phyloP scores from a whole-genome alignment of 2,888 invertebrate species.

The Hemicrepidius hirtus region DNA sequence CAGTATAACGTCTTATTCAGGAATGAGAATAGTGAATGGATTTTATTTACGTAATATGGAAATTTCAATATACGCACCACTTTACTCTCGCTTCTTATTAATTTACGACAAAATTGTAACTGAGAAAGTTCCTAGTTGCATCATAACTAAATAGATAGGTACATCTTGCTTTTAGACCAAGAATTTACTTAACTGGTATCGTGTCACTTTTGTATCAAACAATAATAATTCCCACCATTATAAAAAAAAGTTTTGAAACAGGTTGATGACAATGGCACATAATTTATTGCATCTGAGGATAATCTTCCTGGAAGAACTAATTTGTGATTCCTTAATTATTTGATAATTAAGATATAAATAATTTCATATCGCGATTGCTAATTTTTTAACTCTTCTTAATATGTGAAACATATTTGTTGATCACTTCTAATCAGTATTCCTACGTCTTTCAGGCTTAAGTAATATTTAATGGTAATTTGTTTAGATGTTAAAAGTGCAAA shows the following conservation, averaged over 20 bases:
- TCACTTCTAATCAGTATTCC: too few species aligned
- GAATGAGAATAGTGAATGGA: conserved; percentile 3
- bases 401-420: too few species aligned
- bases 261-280: too few species aligned
- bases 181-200: conserved; percentile 1
- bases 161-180: neutral
- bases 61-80: neutral
- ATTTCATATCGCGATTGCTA: too few species aligned
- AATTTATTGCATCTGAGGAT: too few species aligned
- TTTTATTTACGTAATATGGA: conserved; percentile 21
- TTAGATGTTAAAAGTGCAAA: too few species aligned
- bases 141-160: conserved; percentile 21
- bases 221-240: conserved; percentile 9
- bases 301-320: too few species aligned
- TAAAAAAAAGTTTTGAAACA: neutral
- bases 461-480: too few species aligned
- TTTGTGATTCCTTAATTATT: too few species aligned
- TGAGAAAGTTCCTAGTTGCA: conserved; percentile 17
- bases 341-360: too few species aligned
- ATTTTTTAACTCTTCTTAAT: too few species aligned
- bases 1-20: neutral
- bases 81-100: conserved; percentile 17
- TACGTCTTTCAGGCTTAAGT: too few species aligned
- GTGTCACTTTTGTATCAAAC: conserved; percentile 2
- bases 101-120: conserved; percentile 18